Evolutionary conservation across 2,888 invertebrate species (phyloP), one percentile per base, ranked within the genome.

Genomic region (Hydrotaea diabolus): DNA sequence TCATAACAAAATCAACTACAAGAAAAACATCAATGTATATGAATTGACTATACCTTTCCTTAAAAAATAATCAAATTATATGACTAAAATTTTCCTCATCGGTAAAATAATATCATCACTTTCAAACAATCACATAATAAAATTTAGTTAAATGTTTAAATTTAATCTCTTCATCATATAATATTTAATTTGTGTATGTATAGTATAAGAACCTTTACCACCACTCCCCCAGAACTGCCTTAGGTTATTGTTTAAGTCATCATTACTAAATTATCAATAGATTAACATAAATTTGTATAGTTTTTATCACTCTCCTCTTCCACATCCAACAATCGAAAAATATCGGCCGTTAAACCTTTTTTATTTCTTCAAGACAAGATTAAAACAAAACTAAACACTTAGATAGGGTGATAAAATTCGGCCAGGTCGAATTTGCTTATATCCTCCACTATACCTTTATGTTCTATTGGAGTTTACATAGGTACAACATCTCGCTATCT

Each of bases 171-270:
- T 39, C 39, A 39, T 31, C 31, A 7, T 31, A 21, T 26, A 26
- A 26, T 59, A 59, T 26, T 26, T 59, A 26, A 43, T 59, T 59
- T 59, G 13, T 64, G 1, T 69, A 46, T 69, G 43, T 69, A 31
- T 21, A 69, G 46, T 8, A 66, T 43, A 43, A 64, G 17, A 36
- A 55, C 9, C 53, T 2, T 4, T 1, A 53, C 13, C 17, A 80
- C 1, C 1, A 21, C 26, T 39, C 11, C 72, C 77, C 43, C 53
- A 77, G 53, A 71, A 71, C 64, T 77, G 80, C 77, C 77, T 77
- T 80, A 75, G 64, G 83, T 78, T 78, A 74, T 62, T 55, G 19
- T 57, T 59, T 59, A 23, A 59, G 26, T 23, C 4, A 26, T 49
- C 49, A 49, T n/a, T 53, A 53, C 53, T 21, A 5, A 23, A 11